Conservation (phyloP, 2,888 invertebrate genomes). For the Pheosia tremula region DNA sequence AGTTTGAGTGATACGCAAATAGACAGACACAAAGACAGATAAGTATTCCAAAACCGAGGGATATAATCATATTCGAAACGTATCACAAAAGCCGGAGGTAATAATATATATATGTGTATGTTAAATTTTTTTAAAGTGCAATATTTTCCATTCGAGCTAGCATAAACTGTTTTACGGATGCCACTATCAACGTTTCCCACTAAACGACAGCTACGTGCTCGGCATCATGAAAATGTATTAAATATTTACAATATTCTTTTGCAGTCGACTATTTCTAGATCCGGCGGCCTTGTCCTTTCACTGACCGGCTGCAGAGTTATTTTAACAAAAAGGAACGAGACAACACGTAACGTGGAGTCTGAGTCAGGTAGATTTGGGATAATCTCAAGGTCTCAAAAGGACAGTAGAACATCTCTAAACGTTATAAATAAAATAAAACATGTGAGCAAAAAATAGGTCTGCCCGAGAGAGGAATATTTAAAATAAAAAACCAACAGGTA, state of each 20-base stretch:
- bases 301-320: constrained; percentile 6
- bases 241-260: constrained; percentile 7
- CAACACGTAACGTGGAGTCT: constrained; percentile 17
- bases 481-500: not conserved
- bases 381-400: constrained; percentile 24
- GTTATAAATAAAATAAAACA: constrained; percentile 11
- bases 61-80: too few relatives aligned
- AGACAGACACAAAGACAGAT: too few relatives aligned
- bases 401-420: constrained; percentile 10
- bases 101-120: too few relatives aligned
- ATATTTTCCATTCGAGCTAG: too few relatives aligned
- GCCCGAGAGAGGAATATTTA: not conserved
- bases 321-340: constrained; percentile 19
- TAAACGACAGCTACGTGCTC: not conserved
- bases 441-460: constrained; percentile 21
- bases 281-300: constrained; percentile 17
- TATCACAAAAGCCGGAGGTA: too few relatives aligned
- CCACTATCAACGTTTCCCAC: not conserved
- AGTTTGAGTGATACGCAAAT: too few relatives aligned
- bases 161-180: too few relatives aligned
- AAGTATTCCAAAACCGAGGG: too few relatives aligned
- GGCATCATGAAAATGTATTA: not conserved
- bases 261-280: constrained; percentile 23
- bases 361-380: constrained; percentile 30
- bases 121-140: too few relatives aligned